phyloP scores from a whole-genome alignment of 2,888 invertebrate genomes.

The Clusia tigrina region DNA sequence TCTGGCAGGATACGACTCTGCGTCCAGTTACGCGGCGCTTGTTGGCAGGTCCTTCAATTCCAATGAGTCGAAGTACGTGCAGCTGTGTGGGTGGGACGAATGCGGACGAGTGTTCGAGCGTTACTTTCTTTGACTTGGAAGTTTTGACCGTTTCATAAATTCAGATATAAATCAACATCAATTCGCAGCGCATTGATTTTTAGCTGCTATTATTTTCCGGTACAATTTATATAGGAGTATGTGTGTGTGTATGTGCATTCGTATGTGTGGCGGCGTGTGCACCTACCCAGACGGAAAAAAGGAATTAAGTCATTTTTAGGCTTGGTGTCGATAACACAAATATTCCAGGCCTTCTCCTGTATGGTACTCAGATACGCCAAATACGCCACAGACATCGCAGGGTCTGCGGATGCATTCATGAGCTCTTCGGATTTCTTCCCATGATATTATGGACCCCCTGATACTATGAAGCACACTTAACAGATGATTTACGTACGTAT shows the following conservation, averaged over 20 bases:
- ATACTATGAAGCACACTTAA: no score
- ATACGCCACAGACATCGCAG: no score
- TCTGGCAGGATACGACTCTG: constrained; percentile 15
- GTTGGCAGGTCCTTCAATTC: constrained; percentile 17
- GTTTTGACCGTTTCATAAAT: constrained; percentile 51
- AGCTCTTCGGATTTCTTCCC: no score
- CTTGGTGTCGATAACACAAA: no score
- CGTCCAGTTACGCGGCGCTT: neutral
- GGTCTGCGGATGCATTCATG: no score
- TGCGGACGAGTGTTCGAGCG: neutral
- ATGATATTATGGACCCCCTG: no score
- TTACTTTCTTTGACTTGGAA: constrained; percentile 7
- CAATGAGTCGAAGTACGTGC: constrained; percentile 14
- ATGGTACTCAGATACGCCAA: no score
- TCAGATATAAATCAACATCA: constrained; percentile 55
- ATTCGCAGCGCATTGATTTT: constrained; percentile 56
- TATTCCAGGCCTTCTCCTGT: no score
- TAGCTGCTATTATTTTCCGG: constrained; percentile 45
- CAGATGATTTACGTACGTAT: no score
- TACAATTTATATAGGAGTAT: neutral
- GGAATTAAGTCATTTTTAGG: no score
- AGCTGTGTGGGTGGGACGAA: neutral
- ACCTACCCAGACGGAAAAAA: no score
- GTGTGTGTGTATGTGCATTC: neutral
- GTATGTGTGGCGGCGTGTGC: neutral